A percentile compares a stretch with the other conserved stretches of the same genome.
These are phyloP conservation scores for Apogon talboti DNA, from an alignment of 2,797 vertebrate genomes.

Conservation along the genomic window DNA sequence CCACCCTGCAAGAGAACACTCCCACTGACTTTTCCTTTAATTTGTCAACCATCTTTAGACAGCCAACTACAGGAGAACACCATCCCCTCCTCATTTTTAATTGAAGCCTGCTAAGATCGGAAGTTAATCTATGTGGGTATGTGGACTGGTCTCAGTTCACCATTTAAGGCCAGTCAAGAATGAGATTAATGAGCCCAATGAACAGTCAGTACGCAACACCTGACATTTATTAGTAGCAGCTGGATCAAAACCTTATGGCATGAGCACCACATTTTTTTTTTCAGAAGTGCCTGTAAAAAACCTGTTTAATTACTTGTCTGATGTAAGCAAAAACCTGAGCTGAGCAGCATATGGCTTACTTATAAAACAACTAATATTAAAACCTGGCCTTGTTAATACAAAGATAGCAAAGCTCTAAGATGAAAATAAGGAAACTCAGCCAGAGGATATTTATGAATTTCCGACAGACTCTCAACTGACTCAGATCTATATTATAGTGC, in stretches of 20 bases:
- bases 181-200: not conserved
- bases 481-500: constrained; percentile 36
- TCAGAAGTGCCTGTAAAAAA: not conserved
- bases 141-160: too few species aligned
- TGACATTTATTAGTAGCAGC: not conserved
- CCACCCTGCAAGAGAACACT: too few species aligned
- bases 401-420: constrained; percentile 18
- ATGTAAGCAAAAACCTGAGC: not conserved
- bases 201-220: constrained; percentile 2
- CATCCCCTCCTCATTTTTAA: too few species aligned
- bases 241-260: constrained; percentile 1
- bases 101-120: too few species aligned
- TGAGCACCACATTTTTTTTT: not conserved
- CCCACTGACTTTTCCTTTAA: too few species aligned
- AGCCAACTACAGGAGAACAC: too few species aligned
- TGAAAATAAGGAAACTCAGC: constrained; percentile 37
- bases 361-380: constrained; percentile 9
- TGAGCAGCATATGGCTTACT: not conserved
- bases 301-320: not conserved
- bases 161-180: too few species aligned
- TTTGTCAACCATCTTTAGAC: too few species aligned
- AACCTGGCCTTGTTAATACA: constrained; percentile 24
- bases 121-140: too few species aligned
- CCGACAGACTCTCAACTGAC: constrained; percentile 30
- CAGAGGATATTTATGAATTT: constrained; percentile 29